phyloP scores from a whole-genome alignment of 2,113 vertebrate genomes.

The Centrocercus urophasianus region DNA sequence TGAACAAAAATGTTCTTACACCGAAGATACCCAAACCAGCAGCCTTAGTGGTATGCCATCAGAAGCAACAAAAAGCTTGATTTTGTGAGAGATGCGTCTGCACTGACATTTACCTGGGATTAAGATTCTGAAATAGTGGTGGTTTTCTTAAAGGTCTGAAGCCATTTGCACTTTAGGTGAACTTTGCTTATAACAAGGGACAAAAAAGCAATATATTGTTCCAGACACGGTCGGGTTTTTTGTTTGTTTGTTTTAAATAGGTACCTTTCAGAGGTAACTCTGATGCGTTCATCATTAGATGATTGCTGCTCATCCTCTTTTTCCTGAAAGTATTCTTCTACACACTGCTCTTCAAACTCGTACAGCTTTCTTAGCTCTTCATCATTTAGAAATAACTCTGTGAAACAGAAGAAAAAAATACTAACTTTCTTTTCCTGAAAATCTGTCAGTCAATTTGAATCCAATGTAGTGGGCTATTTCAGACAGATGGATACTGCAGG shows the following conservation, averaged over 20 bases:
- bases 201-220: background rate
- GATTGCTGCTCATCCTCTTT: constrained; percentile 94
- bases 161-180: background rate
- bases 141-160: background rate
- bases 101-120: background rate
- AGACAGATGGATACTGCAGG: background rate
- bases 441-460: background rate
- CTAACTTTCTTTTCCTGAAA: background rate
- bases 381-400: constrained; percentile 93
- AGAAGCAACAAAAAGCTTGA: background rate
- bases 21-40: background rate
- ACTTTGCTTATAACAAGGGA: background rate
- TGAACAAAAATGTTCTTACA: background rate
- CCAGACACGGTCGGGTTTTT: background rate
- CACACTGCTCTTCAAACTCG: constrained; percentile 96
- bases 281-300: constrained; percentile 93
- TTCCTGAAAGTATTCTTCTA: constrained; percentile 94
- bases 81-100: background rate
- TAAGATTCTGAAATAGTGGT: background rate
- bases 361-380: constrained; percentile 94
- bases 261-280: constrained; percentile 94
- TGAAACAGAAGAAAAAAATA: background rate
- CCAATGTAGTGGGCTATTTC: background rate
- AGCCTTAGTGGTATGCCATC: background rate
- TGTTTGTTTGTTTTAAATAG: background rate